Conservation (phyloP, 2,888 invertebrate genomes). For the Magallana nippona region DNA sequence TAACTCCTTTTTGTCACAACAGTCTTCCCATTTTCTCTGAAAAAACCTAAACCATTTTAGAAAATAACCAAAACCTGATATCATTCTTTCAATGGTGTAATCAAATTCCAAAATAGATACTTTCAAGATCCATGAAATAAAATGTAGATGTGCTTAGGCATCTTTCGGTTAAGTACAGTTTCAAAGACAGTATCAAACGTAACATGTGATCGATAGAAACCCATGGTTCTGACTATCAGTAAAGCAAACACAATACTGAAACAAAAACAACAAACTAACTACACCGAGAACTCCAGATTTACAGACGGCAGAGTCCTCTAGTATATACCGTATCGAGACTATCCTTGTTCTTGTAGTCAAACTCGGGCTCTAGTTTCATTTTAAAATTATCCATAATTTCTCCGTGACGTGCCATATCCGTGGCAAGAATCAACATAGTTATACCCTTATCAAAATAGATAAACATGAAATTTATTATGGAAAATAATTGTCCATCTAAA, state of each 20-base stretch:
- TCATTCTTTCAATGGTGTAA: too few relatives aligned
- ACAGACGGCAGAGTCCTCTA: constrained; percentile 2
- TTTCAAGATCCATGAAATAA: too few relatives aligned
- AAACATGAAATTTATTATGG: background rate
- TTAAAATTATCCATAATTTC: constrained; percentile 79
- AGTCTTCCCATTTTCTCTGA: too few relatives aligned
- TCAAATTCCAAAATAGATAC: too few relatives aligned
- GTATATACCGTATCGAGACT: constrained; percentile 74
- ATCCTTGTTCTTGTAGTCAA: constrained; percentile 76
- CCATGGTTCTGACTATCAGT: background rate
- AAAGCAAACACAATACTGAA: constrained; percentile 16
- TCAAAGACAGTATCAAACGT: too few relatives aligned
- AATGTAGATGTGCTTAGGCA: too few relatives aligned
- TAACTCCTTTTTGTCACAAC: too few relatives aligned
- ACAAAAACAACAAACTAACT: constrained; percentile 19
- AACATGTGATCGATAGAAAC: too few relatives aligned
- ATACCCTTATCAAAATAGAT: constrained; percentile 71
- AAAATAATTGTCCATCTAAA: too few relatives aligned
- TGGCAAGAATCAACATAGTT: constrained; percentile 79
- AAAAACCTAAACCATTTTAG: too few relatives aligned
- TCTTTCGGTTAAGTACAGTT: too few relatives aligned
- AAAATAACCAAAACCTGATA: too few relatives aligned
- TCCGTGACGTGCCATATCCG: constrained; percentile 80
- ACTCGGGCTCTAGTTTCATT: constrained; percentile 69
- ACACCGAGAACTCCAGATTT: constrained; percentile 14